Conservation (phyloP, 2,113 vertebrate genomes). For the Gavialis gangeticus region DNA sequence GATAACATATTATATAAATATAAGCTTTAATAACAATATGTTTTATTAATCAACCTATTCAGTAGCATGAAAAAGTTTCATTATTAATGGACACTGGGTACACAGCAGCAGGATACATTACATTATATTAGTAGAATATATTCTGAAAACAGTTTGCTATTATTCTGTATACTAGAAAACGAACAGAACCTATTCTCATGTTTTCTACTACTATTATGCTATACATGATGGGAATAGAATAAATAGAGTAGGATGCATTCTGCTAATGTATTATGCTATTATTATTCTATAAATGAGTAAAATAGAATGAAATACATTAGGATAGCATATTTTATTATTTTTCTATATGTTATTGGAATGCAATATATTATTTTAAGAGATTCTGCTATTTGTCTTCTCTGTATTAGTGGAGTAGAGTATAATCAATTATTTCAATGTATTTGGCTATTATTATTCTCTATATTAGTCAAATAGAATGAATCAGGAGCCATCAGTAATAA, state of each 20-base stretch:
- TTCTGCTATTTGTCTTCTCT: neutral
- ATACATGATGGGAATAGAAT: neutral
- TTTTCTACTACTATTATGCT: neutral
- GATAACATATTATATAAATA: neutral
- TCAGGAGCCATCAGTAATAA: neutral
- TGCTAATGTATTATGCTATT: neutral
- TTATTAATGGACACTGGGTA: neutral
- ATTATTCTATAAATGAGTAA: neutral
- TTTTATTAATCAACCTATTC: neutral
- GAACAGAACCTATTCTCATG: neutral
- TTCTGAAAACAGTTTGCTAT: neutral
- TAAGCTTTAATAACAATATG: neutral
- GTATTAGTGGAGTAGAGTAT: neutral
- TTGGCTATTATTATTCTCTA: neutral
- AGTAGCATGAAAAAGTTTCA: neutral
- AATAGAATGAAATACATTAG: neutral
- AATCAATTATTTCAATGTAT: neutral
- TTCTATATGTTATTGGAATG: neutral
- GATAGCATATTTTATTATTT: neutral
- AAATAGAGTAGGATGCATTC: neutral
- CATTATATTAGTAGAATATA: neutral
- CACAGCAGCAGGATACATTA: neutral
- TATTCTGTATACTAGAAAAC: neutral
- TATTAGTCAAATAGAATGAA: neutral
- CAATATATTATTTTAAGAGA: neutral